Base-by-base conservation (phyloP, 2,888 invertebrate genomes). In the Volucella inanis region DNA sequence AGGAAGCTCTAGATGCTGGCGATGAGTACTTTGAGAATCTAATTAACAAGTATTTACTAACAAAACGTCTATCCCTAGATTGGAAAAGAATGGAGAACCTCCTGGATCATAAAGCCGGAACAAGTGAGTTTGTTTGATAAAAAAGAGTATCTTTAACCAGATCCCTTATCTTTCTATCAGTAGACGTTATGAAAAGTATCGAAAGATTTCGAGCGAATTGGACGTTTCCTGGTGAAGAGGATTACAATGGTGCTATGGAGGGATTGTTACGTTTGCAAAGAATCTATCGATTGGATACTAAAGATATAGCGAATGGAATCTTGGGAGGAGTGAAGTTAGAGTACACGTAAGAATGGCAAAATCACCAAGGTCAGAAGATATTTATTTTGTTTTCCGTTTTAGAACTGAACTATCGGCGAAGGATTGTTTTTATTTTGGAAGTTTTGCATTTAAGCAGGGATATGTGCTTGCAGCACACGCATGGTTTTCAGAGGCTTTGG, bases 211-310 rank as follows among this genome's bases (percentile, higher is more conserved):
- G 86, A 8, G 71, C 55, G 39, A 76, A 50, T 0, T 14, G 70
- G 2, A 47, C 52, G 18, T 87, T 88, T 91, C 98, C 98, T 0
- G 95, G 95, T 0, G 94, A 96, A 72, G 97, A 98, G 90, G 99
- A 99, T 91, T 92, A 99, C 87, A 95, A 95, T 87, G 99, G 99
- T 0, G 98, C 98, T n/a, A 98, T 98, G 8, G 96, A 96, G 71
- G 99, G 98, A 0, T 93, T 99, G 59, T 96, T 98, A 84, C 94
- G 99, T 59, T 93, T 99, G 8, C 99, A 99, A 91, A 96, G 96
- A 89, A 98, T 98, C 0, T 99, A 99, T 91, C 94, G 96, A 87
- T 93, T 99, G 59, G 95, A 97, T 76, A 96, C 98, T 0, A 93
- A 94, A 1, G 96, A 97, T 50, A 94, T 99, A 82, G 97, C 97